Evolutionary conservation across 2,113 vertebrate genomes (phyloP), one percentile per base, ranked within the genome.

Genomic region (Xyliphius kryptos): DNA sequence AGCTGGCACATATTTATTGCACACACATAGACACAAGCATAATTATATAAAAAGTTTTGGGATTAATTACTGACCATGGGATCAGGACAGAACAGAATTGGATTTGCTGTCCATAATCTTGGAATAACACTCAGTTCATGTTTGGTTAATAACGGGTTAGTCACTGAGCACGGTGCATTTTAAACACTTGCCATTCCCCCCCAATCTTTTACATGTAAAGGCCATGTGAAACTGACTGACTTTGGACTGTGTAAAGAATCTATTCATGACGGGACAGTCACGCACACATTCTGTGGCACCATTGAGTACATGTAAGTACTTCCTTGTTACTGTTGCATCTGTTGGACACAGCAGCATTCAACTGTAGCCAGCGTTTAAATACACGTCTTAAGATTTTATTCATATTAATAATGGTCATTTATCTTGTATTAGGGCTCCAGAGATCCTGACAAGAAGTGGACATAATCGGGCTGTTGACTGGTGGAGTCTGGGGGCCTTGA

Each of bases 401-500:
- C n/a, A n/a, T n/a, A n/a, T n/a, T n/a, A n/a, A n/a, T n/a, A n/a
- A n/a, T n/a, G n/a, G n/a, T n/a, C n/a, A 2, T 16, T 49, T 6
- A 19, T 49, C 2, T 19, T 21, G 3, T 80, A 11, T 1, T 72
- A 97, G 95, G 96, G 96, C 96, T 62, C 96, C 96, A 65, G 96
- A 99, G 85, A 99, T 99, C 81, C 76, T 99, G 79, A 97, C 96
- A 91, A 88, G 96, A 80, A 97, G 95, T 9, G 96, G 96, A 73
- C 96, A 99, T 84, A 98, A 98, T 77, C 86, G 96, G 79, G 95
- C 95, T 3, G 96, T 99, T 77, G 96, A 99, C 83, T 99, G 95
- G 96, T 99, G 96, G 96, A 99, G 96, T 90, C 86, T 99, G 83
- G 96, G 96, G 73, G 95, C 96, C 67, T 87, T 99, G 85, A 98